Base-by-base conservation (phyloP, 2,797 vertebrate species). In the Arremon brunneinucha region DNA sequence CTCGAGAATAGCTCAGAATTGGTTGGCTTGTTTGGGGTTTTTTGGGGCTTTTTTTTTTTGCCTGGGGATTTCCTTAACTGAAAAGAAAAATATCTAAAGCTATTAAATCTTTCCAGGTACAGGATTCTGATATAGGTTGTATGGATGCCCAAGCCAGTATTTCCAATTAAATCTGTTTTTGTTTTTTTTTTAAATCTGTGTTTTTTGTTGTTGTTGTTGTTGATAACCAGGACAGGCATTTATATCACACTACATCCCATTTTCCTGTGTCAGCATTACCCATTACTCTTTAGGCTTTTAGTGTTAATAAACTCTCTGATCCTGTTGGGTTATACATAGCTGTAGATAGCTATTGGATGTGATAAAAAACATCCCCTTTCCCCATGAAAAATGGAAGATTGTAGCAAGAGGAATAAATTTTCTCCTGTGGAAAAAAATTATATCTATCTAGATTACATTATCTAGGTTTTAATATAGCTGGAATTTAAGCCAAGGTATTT, bases 41-140 rank as follows among this genome's bases (percentile, higher is more conserved):
- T 59, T 62, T 14, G 9, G 17, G 1, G 1, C 8, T 79, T 63
- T 80, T 43, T 41, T 62, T 41, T 90, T 95, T 92, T 68, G 35
- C 82, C 65, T 92, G 89, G 72, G 18, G 18, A 89, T 95, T 93
- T 91, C 76, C 82, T 92, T 88, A 92, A 78, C 32, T 75, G 65
- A 55, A 53, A 53, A 62, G 3, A 65, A 83, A 50, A 87, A 34
- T 34, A 76, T 30, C 24, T 79, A 35, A 74, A 87, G 10, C 22
- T 79, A 10, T 56, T 52, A 49, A 49, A 3, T 60, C 16, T 85
- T 43, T 64, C n/a, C 43, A 78, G 28, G 24, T 78, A 30, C 8
- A 41, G 62, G 79, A 44, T 83, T 85, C 50, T 92, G 63, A 13
- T 49, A 28, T 41, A 68, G 34, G 12, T 37, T 92, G 35, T 39